A percentile compares a stretch with the other conserved stretches of the same genome.
These are phyloP conservation scores for Cariama cristata DNA, from an alignment of 2,113 vertebrate species.

Conservation along the genomic window DNA sequence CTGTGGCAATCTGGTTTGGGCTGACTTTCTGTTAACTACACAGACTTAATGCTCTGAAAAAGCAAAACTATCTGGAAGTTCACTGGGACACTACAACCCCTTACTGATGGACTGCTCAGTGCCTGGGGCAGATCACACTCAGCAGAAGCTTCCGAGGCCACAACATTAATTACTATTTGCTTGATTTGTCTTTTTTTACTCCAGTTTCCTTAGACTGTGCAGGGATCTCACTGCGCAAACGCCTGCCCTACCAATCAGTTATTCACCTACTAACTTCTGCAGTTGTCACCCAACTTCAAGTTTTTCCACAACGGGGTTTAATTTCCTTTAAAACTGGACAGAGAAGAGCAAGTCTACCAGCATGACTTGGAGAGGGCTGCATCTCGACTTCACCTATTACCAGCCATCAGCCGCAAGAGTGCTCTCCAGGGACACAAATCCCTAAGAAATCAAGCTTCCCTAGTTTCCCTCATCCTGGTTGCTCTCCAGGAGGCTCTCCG, in stretches of 20 bases:
- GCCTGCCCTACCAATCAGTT: neutral
- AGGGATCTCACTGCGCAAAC: accelerated
- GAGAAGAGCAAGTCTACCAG: neutral
- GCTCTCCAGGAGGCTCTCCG: neutral
- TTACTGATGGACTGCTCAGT: neutral
- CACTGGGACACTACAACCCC: neutral
- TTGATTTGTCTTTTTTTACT: neutral
- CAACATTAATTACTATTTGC: neutral
- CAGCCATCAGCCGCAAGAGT: neutral
- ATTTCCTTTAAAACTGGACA: neutral
- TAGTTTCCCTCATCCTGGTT: neutral
- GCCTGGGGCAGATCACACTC: neutral
- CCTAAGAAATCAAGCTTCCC: neutral
- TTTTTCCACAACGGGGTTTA: neutral
- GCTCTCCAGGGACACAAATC: neutral
- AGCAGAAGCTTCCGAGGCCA: neutral
- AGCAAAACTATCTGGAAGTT: neutral
- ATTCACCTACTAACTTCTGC: neutral
- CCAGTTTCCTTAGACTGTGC: neutral
- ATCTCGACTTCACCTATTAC: neutral
- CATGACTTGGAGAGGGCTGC: neutral
- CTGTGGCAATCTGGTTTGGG: neutral
- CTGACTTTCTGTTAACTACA: neutral
- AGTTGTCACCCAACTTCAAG: neutral
- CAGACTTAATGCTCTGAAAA: neutral